A percentile compares a stretch with the other conserved stretches of the same genome.
phyloP scores from a whole-genome alignment of 2,113 vertebrate species.

The Myanophis thanlyinensis region DNA sequence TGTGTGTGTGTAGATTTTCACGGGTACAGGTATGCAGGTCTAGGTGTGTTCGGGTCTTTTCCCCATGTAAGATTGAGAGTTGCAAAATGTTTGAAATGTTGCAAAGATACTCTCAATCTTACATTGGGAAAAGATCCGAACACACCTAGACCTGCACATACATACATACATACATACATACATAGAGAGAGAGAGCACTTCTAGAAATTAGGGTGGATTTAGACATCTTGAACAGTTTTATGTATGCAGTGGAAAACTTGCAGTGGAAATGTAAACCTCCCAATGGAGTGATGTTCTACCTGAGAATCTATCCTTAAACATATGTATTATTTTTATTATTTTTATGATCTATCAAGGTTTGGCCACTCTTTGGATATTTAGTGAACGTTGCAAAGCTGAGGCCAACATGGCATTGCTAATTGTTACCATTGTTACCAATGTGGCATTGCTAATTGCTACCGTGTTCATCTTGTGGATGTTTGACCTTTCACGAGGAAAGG shows the following conservation, averaged over 20 bases:
- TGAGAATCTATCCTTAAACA: neutral
- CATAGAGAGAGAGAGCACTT: too few relatives aligned
- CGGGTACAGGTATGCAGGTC: too few relatives aligned
- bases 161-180: too few relatives aligned
- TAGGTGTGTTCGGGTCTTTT: too few relatives aligned
- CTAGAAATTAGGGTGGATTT: neutral
- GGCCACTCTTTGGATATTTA: neutral
- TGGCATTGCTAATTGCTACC: neutral
- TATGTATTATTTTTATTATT: neutral
- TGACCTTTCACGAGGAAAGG: neutral
- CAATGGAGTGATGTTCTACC: neutral
- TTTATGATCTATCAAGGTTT: neutral
- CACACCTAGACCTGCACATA: too few relatives aligned
- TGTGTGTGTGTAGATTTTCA: too few relatives aligned
- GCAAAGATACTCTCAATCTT: too few relatives aligned
- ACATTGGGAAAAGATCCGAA: too few relatives aligned
- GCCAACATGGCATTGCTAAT: neutral
- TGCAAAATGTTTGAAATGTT: too few relatives aligned
- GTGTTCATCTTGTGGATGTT: neutral
- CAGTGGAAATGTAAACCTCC: neutral
- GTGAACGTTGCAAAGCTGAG: neutral
- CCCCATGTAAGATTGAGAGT: too few relatives aligned
- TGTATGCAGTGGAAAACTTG: neutral
- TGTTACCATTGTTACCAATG: neutral
- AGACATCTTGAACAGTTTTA: neutral